Base-by-base conservation (phyloP, 2,888 invertebrate genomes). In the Rhopalosiphum nymphaeae region DNA sequence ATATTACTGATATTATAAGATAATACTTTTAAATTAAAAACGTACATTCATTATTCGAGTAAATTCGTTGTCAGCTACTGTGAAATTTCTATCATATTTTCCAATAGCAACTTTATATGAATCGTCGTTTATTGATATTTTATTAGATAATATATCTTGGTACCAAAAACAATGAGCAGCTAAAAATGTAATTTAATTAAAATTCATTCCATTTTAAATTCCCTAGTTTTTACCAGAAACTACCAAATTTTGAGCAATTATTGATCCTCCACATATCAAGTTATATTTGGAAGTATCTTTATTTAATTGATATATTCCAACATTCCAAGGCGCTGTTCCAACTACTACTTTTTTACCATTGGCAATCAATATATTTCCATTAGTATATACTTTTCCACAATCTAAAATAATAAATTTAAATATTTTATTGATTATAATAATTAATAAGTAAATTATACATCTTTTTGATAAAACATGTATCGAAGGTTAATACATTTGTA, bases 371-470 rank as follows among this genome's bases (percentile, higher is more conserved):
- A 7, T 21, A 36, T 86, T 4, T 36, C 29, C n/a, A n/a, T 94
- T 91, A 16, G 86, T 29, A 29, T 95, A 94, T 10, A 95, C 94
- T 88, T 95, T 94, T 46, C 96, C 96, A 94, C 96, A 96, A 90
- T 95, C 96, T 96, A 95, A 21, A 84, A 89, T 4, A 53, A 88
- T 42, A 46, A 7, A 36, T 87, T 36, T 29, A 0, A 91, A 61
- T 9, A 85, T 26, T 44, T 44, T 25, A 44, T 85, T 13, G 13
- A 49, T 49, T 0, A 49, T 9, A 49, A 49, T 49, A 49, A 13
- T 16, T 84, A 42, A 36, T 84, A 84, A n/a, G 49, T 49, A 13
- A 49, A 16, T 13, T 84, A 53, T 13, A 16, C 13, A 16, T 16
- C 49, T 49, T 13, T 53, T 13, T 53, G 3, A 53, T 53, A 53